Percentiles rank a stretch among this genome's conserved stretches.
Conservation (phyloP, 1,140 invertebrate genomes). For the Xylocopa sonorina region DNA sequence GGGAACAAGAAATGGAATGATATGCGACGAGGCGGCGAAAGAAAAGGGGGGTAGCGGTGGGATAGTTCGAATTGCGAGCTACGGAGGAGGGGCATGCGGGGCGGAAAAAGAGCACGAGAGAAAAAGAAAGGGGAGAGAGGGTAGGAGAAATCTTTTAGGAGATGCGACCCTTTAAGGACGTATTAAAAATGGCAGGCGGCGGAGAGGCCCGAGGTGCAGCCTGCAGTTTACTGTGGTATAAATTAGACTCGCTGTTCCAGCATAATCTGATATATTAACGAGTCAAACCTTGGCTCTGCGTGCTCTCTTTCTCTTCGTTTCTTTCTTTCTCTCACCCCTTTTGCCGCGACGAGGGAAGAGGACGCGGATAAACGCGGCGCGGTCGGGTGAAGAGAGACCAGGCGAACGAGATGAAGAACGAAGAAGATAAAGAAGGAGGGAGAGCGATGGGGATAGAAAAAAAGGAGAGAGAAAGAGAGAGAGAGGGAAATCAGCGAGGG, state of each 20-base stretch:
- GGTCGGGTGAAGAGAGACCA: not conserved
- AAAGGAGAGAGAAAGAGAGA: not conserved
- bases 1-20: constrained; percentile 7
- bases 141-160: constrained; percentile 67
- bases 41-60: not conserved
- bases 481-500: not conserved
- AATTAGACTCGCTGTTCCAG: constrained; percentile 73
- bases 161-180: constrained; percentile 68
- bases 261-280: constrained; percentile 74
- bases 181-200: constrained; percentile 68
- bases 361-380: constrained; percentile 11
- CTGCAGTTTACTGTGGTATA: constrained; percentile 70
- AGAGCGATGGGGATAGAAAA: not conserved
- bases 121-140: not conserved
- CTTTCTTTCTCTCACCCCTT: not conserved
- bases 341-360: constrained; percentile 3
- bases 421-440: not conserved
- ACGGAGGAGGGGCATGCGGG: not conserved
- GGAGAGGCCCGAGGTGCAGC: constrained; percentile 54
- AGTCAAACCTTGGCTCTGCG: constrained; percentile 58
- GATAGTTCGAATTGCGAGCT: too few relatives aligned
- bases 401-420: not conserved
- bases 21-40: not conserved
- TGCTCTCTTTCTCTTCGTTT: not conserved
- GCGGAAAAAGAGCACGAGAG: not conserved